Evolutionary conservation across 2,888 invertebrate genomes (phyloP), one percentile per base, ranked within the genome.

Genomic region (Bimastos eiseni): DNA sequence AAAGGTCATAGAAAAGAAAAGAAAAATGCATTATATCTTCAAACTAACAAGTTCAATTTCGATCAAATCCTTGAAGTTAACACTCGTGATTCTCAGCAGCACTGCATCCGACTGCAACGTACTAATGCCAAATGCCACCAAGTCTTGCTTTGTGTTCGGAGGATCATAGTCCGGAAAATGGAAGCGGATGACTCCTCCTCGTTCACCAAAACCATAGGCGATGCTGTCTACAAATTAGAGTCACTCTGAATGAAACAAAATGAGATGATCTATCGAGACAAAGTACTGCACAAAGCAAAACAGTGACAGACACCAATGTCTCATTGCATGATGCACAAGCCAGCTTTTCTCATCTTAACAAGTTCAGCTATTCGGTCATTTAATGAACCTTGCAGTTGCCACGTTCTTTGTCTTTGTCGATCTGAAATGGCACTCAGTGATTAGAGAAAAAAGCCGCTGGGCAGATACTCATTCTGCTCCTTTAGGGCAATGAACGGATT

Each of bases 41-140:
- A 24, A 49, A 83, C 83, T 33, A 13, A 91, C 91, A 44, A 91
- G 44, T 84, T 89, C 91, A n/a, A 91, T 70, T 89, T 89, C 89
- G 5, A 91, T 89, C 36, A 91, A 89, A 70, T 91, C 91, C 37
- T 86, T 86, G 33, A 86, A 36, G 86, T 38, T 83, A 21, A 34
- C 34, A 19, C 91, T 89, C 55, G 83, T 37, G 44, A 91, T 89
- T 24, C 84, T 24, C 37, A 91, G 49, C 70, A 91, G 49, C 38
- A 91, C 84, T 19, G 91, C 91, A 89, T 91, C 91, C 38, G 89
- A 41, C n/a, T 89, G 89, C 38, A 91, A 34, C 44, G 89, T 89
- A 38, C 91, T 91, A 37, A 91, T 36, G 33, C 91, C 91, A 89
- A 91, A 91, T 36, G 91, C 91, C 15, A 91, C 89, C 41, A 36